These are phyloP conservation scores for Calliopum simillimum DNA, from an alignment of 2,888 invertebrate species.

Conservation along the genomic window DNA sequence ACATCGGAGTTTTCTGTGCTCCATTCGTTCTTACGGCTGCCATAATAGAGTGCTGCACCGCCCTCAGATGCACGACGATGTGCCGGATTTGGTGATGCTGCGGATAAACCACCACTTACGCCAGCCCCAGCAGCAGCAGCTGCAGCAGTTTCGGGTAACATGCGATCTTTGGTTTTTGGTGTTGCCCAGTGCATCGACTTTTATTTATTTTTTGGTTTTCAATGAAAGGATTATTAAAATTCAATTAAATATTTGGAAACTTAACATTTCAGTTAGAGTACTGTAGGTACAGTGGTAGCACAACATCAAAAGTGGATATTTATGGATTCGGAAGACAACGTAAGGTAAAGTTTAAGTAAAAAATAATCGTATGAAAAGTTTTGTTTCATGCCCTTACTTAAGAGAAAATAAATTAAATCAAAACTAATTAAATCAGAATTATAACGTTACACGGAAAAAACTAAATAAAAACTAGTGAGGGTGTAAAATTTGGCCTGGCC, in stretches of 20 bases:
- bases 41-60: slow-evolving; percentile 82
- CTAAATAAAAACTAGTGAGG: no score
- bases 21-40: slow-evolving; percentile 73
- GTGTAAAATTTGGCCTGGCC: no score
- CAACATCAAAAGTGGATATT: slow-evolving; percentile 13
- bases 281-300: not conserved
- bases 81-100: slow-evolving; percentile 70
- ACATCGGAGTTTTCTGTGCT: slow-evolving; percentile 83
- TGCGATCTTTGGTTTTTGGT: slow-evolving; percentile 90
- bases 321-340: not conserved
- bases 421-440: no score
- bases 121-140: slow-evolving; percentile 47
- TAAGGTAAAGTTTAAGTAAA: not conserved
- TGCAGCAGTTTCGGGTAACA: slow-evolving; percentile 73
- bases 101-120: slow-evolving; percentile 71
- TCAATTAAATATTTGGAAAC: not conserved
- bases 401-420: no score
- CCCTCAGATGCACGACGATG: slow-evolving; percentile 86
- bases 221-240: not conserved
- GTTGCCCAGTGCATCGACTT: slow-evolving; percentile 94
- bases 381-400: no score
- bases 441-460: no score
- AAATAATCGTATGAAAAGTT: no score
- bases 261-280: not conserved
- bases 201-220: slow-evolving; percentile 46